These are phyloP conservation scores for Drosophila melanogaster DNA, from an alignment of 1,140 invertebrate genomes.

Conservation along the genomic window Release_6_plus_ISO1_MT NT_033779.5:21104001-21104500, in stretches of 20 bases:
- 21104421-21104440: no score
- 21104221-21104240: slow-evolving; percentile 36
- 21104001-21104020: slow-evolving; percentile 80
- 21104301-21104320: slow-evolving; percentile 75
- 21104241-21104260: slow-evolving; percentile 25
- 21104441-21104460: no score
- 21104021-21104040: slow-evolving; percentile 65
- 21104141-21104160: slow-evolving; percentile 37
- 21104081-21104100: slow-evolving; percentile 29
- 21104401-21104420: background rate
- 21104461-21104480: background rate
- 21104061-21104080: slow-evolving; percentile 42
- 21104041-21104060: slow-evolving; percentile 25
- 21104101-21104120: slow-evolving; percentile 33
- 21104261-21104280: slow-evolving; percentile 38
- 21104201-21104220: slow-evolving; percentile 10
- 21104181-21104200: slow-evolving; percentile 13
- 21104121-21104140: slow-evolving; percentile 49
- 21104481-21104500: slow-evolving; percentile 5
- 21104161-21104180: slow-evolving; percentile 45
- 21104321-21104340: slow-evolving; percentile 1
- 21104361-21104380: background rate
- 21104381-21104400: no score
- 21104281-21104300: slow-evolving; percentile 44
- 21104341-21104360: background rate